Conservation (phyloP, 2,113 vertebrate species). For the Morone chrysops region DNA sequence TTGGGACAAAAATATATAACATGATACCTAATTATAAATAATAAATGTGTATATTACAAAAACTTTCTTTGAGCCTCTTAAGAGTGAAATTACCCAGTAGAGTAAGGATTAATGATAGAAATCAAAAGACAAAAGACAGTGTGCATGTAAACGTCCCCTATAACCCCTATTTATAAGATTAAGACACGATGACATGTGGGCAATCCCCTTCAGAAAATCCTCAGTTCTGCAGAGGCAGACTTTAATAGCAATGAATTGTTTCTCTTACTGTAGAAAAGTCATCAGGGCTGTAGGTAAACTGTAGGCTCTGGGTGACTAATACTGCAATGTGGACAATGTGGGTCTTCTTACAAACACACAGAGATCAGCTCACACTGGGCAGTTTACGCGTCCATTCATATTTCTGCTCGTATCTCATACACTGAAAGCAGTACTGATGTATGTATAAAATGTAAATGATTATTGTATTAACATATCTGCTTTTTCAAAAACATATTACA, state of each 20-base stretch:
- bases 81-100: too few relatives aligned
- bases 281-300: too few relatives aligned
- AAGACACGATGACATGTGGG: neutral
- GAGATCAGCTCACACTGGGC: neutral
- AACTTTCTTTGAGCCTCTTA: too few relatives aligned
- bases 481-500: neutral
- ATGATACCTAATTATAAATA: too few relatives aligned
- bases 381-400: neutral
- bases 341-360: too few relatives aligned
- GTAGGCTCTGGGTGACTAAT: neutral
- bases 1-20: too few relatives aligned
- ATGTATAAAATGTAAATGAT: neutral
- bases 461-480: neutral
- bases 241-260: neutral
- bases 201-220: neutral
- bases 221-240: too few relatives aligned
- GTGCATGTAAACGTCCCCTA: neutral
- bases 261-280: neutral
- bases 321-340: neutral
- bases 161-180: neutral
- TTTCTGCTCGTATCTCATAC: neutral
- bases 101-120: too few relatives aligned
- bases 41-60: too few relatives aligned
- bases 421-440: neutral
- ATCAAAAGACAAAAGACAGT: neutral